Conservation (phyloP, 2,113 vertebrate genomes). For the Athene noctua region DNA sequence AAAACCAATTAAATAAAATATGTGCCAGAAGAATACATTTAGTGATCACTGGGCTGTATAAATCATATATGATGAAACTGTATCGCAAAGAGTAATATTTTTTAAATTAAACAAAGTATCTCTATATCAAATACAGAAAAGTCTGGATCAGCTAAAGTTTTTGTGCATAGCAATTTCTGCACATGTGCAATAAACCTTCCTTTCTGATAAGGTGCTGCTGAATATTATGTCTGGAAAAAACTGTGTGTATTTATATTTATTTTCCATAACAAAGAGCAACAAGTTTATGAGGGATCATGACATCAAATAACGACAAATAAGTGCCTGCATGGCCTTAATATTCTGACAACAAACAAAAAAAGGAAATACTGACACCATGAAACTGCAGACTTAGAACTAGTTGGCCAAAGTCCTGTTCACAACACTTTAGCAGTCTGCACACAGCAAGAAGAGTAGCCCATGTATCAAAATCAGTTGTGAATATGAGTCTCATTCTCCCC, state of each 20-base stretch:
- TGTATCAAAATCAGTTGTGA: slow-evolving; percentile 25
- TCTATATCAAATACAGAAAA: background rate
- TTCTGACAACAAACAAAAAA: background rate
- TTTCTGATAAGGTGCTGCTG: background rate
- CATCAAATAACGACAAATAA: background rate
- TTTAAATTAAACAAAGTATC: background rate
- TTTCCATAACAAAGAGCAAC: background rate
- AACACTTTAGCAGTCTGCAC: slow-evolving; percentile 20
- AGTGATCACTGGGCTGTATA: background rate
- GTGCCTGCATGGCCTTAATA: background rate
- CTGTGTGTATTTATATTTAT: background rate
- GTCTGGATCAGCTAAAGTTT: background rate
- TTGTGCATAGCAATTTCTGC: background rate
- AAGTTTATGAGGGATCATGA: background rate
- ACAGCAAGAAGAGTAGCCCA: background rate
- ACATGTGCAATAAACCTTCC: background rate
- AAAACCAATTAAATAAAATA: slow-evolving; percentile 10
- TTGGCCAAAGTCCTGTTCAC: background rate
- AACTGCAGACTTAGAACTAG: background rate
- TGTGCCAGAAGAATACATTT: background rate
- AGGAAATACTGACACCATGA: background rate
- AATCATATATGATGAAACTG: background rate
- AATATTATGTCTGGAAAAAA: background rate
- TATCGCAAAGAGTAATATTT: background rate
- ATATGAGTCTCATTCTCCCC: background rate